A percentile compares a stretch with the other conserved stretches of the same genome.
Conservation (phyloP, 2,113 vertebrate species). For the Todiramphus saurophagus region DNA sequence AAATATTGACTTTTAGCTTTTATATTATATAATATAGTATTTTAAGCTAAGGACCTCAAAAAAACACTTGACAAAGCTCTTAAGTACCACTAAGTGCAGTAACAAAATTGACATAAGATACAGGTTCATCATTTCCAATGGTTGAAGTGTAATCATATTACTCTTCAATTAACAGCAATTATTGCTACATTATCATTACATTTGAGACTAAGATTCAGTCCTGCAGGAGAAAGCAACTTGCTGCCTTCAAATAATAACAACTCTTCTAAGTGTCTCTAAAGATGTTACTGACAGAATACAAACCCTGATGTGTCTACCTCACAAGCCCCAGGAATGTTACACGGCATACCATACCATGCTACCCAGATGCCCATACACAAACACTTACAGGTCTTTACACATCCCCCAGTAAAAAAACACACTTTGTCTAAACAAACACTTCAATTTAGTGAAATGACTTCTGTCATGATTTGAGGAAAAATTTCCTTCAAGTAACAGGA, state of each 20-base stretch:
- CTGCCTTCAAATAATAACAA: neutral
- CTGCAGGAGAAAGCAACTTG: neutral
- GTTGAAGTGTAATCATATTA: neutral
- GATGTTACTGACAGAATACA: neutral
- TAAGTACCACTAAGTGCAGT: neutral
- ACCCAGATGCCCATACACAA: neutral
- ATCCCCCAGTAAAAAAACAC: neutral
- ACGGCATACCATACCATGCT: too few species aligned
- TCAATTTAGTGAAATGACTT: neutral
- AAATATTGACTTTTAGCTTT: neutral
- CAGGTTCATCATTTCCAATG: neutral
- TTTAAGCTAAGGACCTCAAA: neutral
- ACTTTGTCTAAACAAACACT: neutral
- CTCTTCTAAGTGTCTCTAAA: neutral
- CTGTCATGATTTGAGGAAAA: neutral
- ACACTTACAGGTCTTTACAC: rapidly evolving
- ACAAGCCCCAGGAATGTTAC: neutral
- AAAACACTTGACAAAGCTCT: neutral
- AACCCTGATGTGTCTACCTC: neutral
- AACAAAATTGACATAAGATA: neutral
- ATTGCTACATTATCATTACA: neutral
- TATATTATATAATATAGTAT: neutral
- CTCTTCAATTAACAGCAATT: neutral
- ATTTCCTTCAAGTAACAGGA: neutral
- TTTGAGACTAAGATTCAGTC: neutral